Percentiles rank a stretch among this genome's conserved stretches.
Conservation (phyloP, 2,113 vertebrate genomes). For the Scopus umbretta region DNA sequence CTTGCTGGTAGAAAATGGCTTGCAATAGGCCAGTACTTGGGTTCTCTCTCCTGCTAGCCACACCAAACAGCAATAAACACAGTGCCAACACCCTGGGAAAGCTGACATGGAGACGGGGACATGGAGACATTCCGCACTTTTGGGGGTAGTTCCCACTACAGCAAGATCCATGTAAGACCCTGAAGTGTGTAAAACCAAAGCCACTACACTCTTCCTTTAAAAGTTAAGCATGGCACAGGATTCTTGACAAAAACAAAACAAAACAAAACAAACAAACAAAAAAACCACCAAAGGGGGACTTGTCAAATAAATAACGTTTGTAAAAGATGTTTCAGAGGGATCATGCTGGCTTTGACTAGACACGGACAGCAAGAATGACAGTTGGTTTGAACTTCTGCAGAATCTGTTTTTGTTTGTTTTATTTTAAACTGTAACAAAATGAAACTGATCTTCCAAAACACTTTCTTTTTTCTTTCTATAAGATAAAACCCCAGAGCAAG, state of each 20-base stretch:
- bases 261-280: too few relatives aligned
- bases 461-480: conserved; percentile 24
- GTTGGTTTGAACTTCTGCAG: neutral
- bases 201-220: neutral
- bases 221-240: neutral
- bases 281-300: neutral
- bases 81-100: neutral
- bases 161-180: neutral
- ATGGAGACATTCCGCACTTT: neutral
- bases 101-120: neutral
- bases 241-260: neutral
- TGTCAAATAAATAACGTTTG: neutral
- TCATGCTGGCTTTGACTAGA: neutral
- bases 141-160: neutral
- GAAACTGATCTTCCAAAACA: conserved; percentile 41
- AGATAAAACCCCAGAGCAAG: conserved; percentile 27
- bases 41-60: neutral
- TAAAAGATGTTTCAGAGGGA: neutral
- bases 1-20: neutral
- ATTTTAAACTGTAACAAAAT: conserved; percentile 20
- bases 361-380: neutral
- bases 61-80: neutral
- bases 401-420: conserved; percentile 31
- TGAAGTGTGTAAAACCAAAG: neutral
- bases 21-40: neutral